Evolutionary conservation across 2,888 invertebrate genomes (phyloP), one percentile per base, ranked within the genome.

Genomic region (Erpobdella octoculata): DNA sequence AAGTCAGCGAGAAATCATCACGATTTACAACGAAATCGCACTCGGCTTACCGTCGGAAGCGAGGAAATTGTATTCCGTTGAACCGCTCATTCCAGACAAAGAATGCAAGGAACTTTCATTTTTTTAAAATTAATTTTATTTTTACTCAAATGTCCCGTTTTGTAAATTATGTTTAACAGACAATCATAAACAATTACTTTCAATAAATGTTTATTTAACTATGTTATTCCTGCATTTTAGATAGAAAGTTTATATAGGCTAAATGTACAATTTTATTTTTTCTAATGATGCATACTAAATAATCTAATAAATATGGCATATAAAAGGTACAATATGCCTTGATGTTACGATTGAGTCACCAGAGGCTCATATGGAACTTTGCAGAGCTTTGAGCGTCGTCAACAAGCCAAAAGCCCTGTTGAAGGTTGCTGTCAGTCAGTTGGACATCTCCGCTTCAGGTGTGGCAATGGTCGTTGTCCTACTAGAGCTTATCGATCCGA

Each of bases 331-430:
- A 9, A 37, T 73, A 33, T 69, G 38, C 71, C 65, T 53, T 33
- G 81, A 81, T 78, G 79, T 79, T 4, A 80, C 78, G 73, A 76
- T 81, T 6, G 78, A 80, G 21, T 79, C 80, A 0, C 78, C 78
- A 64, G 77, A 79, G 5, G 78, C 80, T 6, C 77, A 79, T 73
- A 75, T 78, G 73, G 81, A 81, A 72, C 74, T 81, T 36, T 81
- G 81, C 73, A 79, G 80, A 65, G 80, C 81, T 6, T 74, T 81
- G 65, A 79, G 79, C 38, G 79, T 80, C 5, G 80, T 80, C 31
- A 76, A 76, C 21, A 78, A 78, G 36, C 75, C 74, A 8, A 77
- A 77, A 53, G 78, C 78, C 69, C 78, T 77, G 41, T 77, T 81
- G 70, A 73, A 76, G 35, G 70, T 81, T 25, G 75, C 78, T 48